These are phyloP conservation scores for Hestina assimilis DNA, from an alignment of 1,140 invertebrate genomes.

Conservation along the genomic window DNA sequence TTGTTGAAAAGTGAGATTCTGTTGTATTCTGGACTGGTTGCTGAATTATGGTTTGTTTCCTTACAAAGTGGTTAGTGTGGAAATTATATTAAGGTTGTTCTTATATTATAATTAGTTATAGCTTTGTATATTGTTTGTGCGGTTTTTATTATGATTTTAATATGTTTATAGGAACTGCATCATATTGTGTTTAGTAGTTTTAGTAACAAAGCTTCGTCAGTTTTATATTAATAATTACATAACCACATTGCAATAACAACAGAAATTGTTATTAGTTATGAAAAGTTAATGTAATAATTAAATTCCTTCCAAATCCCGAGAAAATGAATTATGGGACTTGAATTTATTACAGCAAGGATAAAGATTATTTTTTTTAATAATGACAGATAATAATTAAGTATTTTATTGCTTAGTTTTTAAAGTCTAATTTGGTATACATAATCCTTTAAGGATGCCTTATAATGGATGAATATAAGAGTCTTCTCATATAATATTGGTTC, in stretches of 20 bases:
- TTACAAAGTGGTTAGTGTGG: no score
- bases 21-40: background rate
- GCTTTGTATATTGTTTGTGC: background rate
- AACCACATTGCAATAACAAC: background rate
- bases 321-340: background rate
- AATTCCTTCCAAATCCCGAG: background rate
- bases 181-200: no score
- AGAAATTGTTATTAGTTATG: background rate
- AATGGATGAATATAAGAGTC: no score
- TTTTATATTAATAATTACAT: no score
- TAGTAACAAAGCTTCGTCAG: no score
- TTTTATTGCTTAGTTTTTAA: background rate
- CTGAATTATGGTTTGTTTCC: background rate
- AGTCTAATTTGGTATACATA: no score
- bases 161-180: no score
- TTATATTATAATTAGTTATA: no score
- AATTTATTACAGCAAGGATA: background rate
- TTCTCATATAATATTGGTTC: no score
- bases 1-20: background rate
- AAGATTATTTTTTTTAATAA: slow-evolving; percentile 2
- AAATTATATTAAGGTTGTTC: no score
- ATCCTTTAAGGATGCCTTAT: no score
- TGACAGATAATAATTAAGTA: background rate
- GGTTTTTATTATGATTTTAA: no score
- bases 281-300: background rate